Evolutionary conservation across 2,113 vertebrate species (phyloP).

Genomic region (Tupaia chinensis): DNA sequence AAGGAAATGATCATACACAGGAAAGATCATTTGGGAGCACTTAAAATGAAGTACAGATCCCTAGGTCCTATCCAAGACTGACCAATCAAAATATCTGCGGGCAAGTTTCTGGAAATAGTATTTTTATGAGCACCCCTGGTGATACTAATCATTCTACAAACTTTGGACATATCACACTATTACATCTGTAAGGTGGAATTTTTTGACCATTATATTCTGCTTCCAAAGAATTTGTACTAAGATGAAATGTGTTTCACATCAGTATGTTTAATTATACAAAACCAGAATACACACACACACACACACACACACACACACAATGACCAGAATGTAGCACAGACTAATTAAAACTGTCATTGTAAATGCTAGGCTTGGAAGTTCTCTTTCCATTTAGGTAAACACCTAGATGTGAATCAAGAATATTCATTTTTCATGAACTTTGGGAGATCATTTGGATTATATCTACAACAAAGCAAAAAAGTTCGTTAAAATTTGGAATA

Average conservation of each 20-base stretch:
- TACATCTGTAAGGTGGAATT: background rate
- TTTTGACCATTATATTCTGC: background rate
- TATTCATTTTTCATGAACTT: too few relatives aligned
- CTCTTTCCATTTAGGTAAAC: background rate
- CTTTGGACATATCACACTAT: background rate
- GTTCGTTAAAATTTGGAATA: background rate
- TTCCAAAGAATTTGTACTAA: background rate
- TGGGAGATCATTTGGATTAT: background rate
- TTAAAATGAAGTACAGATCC: background rate
- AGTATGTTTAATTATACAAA: background rate
- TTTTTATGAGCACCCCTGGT: background rate
- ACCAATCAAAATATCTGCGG: slow-evolving; percentile 9
- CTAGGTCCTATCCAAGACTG: background rate
- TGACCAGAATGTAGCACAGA: background rate
- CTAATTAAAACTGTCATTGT: background rate
- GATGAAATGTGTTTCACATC: background rate
- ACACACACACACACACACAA: background rate
- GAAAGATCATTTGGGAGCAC: background rate
- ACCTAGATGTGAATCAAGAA: background rate
- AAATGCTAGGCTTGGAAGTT: background rate
- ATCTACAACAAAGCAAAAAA: background rate
- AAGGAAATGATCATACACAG: background rate
- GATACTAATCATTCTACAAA: background rate
- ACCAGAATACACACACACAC: background rate
- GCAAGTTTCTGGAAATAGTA: background rate